These are phyloP conservation scores for Hydra vulgaris DNA, from an alignment of 30 jellyfish, hydroid and myxozoan genomes.

Conservation along the genomic window DNA sequence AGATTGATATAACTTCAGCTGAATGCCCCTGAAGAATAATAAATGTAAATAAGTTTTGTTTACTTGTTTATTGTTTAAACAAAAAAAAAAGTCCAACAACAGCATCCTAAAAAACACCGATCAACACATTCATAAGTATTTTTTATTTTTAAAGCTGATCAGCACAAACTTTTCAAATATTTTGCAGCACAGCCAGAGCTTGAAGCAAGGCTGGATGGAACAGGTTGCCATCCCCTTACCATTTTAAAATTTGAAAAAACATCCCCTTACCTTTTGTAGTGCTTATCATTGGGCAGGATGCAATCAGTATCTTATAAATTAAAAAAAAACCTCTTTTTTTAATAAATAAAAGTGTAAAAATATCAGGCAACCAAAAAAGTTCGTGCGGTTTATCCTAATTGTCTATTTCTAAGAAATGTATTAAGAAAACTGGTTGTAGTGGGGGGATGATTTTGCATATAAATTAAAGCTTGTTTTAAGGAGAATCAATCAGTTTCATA, in stretches of 20 bases:
- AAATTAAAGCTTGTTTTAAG: background rate
- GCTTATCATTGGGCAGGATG: no score
- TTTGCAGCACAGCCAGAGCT: no score
- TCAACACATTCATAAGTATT: no score
- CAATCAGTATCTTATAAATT: no score
- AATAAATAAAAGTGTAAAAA: no score
- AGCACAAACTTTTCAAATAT: no score
- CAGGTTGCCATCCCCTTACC: no score
- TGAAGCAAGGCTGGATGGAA: no score
- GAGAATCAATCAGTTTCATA: background rate
- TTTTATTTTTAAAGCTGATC: no score
- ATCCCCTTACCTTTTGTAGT: no score
- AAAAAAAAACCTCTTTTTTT: no score
- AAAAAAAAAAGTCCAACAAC: background rate
- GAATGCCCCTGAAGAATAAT: constrained; percentile 70
- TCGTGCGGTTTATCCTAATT: background rate
- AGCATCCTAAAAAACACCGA: background rate
- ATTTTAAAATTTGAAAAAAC: no score
- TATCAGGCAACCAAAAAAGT: background rate
- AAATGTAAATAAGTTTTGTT: background rate
- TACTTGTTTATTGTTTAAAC: background rate
- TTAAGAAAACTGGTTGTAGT: background rate
- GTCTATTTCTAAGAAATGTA: background rate
- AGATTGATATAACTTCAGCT: constrained; percentile 80
- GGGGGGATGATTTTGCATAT: background rate